These are phyloP conservation scores for Nansenia antarctica DNA, from an alignment of 2,113 vertebrate species.

Conservation along the genomic window DNA sequence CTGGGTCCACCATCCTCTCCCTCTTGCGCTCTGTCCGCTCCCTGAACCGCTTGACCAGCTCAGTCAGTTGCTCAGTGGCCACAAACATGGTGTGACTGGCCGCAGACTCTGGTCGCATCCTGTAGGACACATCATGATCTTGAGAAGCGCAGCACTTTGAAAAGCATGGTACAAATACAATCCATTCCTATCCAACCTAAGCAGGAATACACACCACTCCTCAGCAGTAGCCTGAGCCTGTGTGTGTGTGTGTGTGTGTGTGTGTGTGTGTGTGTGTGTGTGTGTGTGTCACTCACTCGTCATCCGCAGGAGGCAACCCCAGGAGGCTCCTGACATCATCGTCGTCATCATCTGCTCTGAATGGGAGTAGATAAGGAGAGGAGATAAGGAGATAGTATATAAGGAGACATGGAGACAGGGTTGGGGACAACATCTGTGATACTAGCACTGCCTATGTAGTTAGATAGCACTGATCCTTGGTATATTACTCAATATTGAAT, in stretches of 20 bases:
- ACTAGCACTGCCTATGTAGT: background rate
- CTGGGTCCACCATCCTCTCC: constrained; percentile 86
- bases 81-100: constrained; percentile 76
- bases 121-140: constrained; percentile 41
- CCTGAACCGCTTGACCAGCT: constrained; percentile 87
- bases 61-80: constrained; percentile 82
- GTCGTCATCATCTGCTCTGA: constrained; percentile 37
- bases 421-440: background rate
- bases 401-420: background rate
- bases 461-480: background rate
- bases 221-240: too few relatives aligned
- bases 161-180: too few relatives aligned
- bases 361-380: background rate
- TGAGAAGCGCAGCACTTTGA: too few relatives aligned
- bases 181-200: too few relatives aligned
- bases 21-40: constrained; percentile 85
- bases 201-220: too few relatives aligned
- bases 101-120: constrained; percentile 68
- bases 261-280: background rate
- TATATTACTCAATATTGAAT: too few relatives aligned
- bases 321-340: constrained; percentile 59
- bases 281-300: constrained; percentile 61
- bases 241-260: too few relatives aligned
- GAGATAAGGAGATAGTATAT: background rate
- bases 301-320: constrained; percentile 60